Percentiles rank a stretch among this genome's conserved stretches.
Conservation (phyloP, 2,888 invertebrate species). For the Polydrusus tereticollis region DNA sequence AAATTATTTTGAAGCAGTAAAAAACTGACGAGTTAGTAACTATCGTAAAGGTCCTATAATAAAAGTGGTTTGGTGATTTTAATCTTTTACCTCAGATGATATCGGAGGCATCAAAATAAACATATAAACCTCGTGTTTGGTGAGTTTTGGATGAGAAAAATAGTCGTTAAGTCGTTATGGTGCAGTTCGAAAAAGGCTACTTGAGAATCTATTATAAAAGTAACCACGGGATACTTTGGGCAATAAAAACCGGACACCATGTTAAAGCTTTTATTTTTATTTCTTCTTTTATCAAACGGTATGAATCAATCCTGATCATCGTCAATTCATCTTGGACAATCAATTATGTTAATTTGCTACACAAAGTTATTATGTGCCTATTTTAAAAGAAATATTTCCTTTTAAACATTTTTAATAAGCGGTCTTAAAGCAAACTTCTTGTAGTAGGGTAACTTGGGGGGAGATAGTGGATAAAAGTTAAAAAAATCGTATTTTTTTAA, state of each 20-base stretch:
- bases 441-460: no score
- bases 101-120: slow-evolving; percentile 39
- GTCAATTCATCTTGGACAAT: not conserved
- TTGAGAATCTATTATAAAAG: slow-evolving; percentile 17
- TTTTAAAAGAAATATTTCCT: no score
- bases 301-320: not conserved
- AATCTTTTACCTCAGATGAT: slow-evolving; percentile 36
- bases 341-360: not conserved
- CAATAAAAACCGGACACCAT: slow-evolving; percentile 3
- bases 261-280: not conserved
- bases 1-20: slow-evolving; percentile 64
- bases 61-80: slow-evolving; percentile 45
- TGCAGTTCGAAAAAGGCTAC: slow-evolving; percentile 21
- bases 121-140: slow-evolving; percentile 37
- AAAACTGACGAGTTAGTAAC: slow-evolving; percentile 42
- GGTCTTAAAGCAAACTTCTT: no score
- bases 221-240: not conserved
- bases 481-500: no score
- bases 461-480: no score
- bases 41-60: slow-evolving; percentile 42
- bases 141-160: slow-evolving; percentile 33
- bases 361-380: no score
- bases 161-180: slow-evolving; percentile 42
- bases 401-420: no score
- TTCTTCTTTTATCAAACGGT: not conserved